Conservation (phyloP, 2,888 invertebrate species). For the Eurois occulta region DNA sequence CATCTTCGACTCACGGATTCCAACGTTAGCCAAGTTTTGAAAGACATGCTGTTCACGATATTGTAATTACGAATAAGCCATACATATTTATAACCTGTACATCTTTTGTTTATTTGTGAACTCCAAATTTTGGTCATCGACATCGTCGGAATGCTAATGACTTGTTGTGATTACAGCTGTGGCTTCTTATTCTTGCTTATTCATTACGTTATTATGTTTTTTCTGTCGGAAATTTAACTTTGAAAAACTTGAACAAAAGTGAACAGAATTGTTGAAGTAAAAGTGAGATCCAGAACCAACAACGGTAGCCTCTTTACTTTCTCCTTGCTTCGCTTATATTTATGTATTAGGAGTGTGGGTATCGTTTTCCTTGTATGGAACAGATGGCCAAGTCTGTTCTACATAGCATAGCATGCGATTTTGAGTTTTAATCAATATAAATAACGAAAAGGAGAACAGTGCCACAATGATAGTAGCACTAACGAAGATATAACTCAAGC, state of each 20-base stretch:
- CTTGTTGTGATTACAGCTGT: slow-evolving; percentile 39
- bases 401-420: not conserved
- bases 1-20: slow-evolving; percentile 70
- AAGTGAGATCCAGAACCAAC: slow-evolving; percentile 32
- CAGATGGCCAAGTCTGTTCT: slow-evolving; percentile 6
- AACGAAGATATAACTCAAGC: slow-evolving; percentile 41
- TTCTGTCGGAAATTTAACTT: slow-evolving; percentile 23
- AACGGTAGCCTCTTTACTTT: slow-evolving; percentile 52
- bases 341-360: slow-evolving; percentile 30
- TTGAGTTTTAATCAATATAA: slow-evolving; percentile 25
- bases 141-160: slow-evolving; percentile 57
- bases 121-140: slow-evolving; percentile 60
- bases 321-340: slow-evolving; percentile 33
- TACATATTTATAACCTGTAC: slow-evolving; percentile 54
- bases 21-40: slow-evolving; percentile 64
- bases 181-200: slow-evolving; percentile 24
- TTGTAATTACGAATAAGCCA: slow-evolving; percentile 50
- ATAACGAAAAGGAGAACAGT: slow-evolving; percentile 3
- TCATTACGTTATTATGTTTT: slow-evolving; percentile 27
- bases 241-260: slow-evolving; percentile 20
- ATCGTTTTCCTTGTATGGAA: slow-evolving; percentile 12
- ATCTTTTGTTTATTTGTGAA: slow-evolving; percentile 59
- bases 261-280: slow-evolving; percentile 44
- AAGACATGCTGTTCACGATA: slow-evolving; percentile 56
- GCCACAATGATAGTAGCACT: not conserved